These are phyloP conservation scores for Ataeniobius toweri DNA, from an alignment of 2,797 vertebrate genomes.

Conservation along the genomic window DNA sequence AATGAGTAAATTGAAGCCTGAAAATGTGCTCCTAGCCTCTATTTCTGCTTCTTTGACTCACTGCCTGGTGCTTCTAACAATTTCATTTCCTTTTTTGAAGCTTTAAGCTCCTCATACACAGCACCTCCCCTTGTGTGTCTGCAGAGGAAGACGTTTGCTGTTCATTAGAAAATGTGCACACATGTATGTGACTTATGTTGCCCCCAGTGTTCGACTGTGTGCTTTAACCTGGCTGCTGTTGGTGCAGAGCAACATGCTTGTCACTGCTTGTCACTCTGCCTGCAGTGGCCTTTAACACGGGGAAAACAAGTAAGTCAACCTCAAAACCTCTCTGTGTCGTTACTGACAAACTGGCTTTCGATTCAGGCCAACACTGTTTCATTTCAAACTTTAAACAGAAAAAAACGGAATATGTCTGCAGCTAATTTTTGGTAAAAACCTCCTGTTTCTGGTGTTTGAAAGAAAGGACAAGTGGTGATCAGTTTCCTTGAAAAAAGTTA, in stretches of 20 bases:
- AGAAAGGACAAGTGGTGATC: background rate
- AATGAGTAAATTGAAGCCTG: background rate
- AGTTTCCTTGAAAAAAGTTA: background rate
- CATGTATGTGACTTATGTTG: constrained; percentile 2
- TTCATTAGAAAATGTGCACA: constrained; percentile 10
- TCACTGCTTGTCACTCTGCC: too few species aligned
- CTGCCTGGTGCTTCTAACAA: constrained; percentile 7
- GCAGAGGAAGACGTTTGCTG: constrained; percentile 25
- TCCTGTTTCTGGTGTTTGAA: background rate
- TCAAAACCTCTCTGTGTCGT: constrained; percentile 57
- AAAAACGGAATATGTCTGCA: background rate
- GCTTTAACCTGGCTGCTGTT: constrained; percentile 16
- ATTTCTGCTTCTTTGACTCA: constrained; percentile 19
- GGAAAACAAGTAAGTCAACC: constrained; percentile 47
- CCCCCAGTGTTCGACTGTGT: background rate
- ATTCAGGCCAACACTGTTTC: constrained; percentile 13
- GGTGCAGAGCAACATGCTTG: constrained; percentile 28
- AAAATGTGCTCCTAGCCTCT: background rate
- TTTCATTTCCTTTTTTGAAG: constrained; percentile 51
- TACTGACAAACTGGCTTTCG: constrained; percentile 42
- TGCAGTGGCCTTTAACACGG: constrained; percentile 41
- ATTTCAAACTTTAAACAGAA: constrained; percentile 4
- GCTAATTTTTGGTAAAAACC: background rate
- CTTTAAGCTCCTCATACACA: constrained; percentile 30
- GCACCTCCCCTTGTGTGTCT: background rate